Percentiles rank a stretch among this genome's conserved stretches.
Conservation (phyloP, 1,140 invertebrate species). For the Zeugodacus cucurbitae region DNA sequence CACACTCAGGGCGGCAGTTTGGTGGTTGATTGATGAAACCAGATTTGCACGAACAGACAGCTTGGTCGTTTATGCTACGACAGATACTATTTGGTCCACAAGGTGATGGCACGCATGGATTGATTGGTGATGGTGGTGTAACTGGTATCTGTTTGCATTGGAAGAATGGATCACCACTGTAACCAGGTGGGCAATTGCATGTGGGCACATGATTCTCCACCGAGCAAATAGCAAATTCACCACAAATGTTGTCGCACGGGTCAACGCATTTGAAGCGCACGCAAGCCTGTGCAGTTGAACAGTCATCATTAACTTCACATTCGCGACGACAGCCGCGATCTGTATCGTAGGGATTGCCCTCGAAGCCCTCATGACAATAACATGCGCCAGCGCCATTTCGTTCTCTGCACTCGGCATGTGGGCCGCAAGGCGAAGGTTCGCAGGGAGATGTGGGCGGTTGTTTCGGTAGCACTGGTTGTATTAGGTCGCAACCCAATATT, state of each 20-base stretch:
- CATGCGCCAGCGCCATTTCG: conserved; percentile 75
- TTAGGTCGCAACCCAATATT: conserved; percentile 72
- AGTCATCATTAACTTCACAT: conserved; percentile 82
- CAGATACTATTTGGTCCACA: conserved; percentile 81
- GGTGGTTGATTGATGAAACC: conserved; percentile 83
- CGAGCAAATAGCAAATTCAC: conserved; percentile 77
- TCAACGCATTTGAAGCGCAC: conserved; percentile 81
- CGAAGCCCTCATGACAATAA: conserved; percentile 75
- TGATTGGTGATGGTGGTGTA: conserved; percentile 65
- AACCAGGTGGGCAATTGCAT: conserved; percentile 80
- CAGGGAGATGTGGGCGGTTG: conserved; percentile 72
- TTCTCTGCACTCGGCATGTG: conserved; percentile 76
- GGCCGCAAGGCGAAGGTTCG: conserved; percentile 76
- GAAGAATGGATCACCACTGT: conserved; percentile 83
- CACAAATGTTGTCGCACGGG: conserved; percentile 80
- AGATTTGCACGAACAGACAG: conserved; percentile 76
- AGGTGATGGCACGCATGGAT: conserved; percentile 73
- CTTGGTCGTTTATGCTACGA: conserved; percentile 72
- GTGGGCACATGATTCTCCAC: conserved; percentile 79
- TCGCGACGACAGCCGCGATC: conserved; percentile 77
- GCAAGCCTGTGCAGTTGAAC: conserved; percentile 75
- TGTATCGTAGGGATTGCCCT: conserved; percentile 76
- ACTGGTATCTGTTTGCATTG: conserved; percentile 74
- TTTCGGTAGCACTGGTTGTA: conserved; percentile 61
- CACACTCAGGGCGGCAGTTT: conserved; percentile 77